Base-by-base conservation (phyloP, 2,797 vertebrate genomes). In the Sternarchorhynchus goeldii region DNA sequence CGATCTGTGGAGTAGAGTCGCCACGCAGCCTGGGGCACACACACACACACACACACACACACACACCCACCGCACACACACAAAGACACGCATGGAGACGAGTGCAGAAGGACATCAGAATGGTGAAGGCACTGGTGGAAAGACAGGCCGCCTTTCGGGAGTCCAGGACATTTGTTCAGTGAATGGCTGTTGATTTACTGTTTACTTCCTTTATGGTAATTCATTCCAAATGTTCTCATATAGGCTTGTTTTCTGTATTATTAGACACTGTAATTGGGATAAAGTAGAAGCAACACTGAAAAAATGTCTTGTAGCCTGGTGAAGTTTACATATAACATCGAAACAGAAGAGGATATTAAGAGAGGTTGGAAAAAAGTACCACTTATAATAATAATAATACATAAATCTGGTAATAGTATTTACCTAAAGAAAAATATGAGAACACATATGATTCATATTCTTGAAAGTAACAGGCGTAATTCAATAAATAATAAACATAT, bases 1-100 rank as follows among this genome's bases (percentile, higher is more conserved):
- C 87, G 78, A 83, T 94, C 89, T 12, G 94, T 93, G 92, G 95
- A 94, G 92, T 91, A 93, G 92, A 93, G 94, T 91, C 92, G 89
- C 94, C 94, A 95, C 86, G 93, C 92, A 90, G 94, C 90, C 95
- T 95, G 91, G 93, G 89, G 74, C 90, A 83, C 87, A 25, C 25
- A 25, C 25, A 25, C 1, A 25, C 80, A 75, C 91, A 89, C 91
- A 91, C 85, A 81, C 75, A 87, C 76, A 75, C 82, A 81, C 78
- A 86, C 55, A 75, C 34, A 82, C 78, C 85, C 66, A 81, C 39
- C 77, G 82, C 66, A 84, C 76, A 82, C 80, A 85, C 66, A 84
- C 76, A 82, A 78, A 85, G 55, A 83, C 76, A 79, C 63, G 76
- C 74, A 78, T 70, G 71, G 77, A 82, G 55, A 82, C 62, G 92